These are phyloP conservation scores for Drosophila malerkotliana DNA, from an alignment of 1,140 invertebrate species.

Conservation along the genomic window DNA sequence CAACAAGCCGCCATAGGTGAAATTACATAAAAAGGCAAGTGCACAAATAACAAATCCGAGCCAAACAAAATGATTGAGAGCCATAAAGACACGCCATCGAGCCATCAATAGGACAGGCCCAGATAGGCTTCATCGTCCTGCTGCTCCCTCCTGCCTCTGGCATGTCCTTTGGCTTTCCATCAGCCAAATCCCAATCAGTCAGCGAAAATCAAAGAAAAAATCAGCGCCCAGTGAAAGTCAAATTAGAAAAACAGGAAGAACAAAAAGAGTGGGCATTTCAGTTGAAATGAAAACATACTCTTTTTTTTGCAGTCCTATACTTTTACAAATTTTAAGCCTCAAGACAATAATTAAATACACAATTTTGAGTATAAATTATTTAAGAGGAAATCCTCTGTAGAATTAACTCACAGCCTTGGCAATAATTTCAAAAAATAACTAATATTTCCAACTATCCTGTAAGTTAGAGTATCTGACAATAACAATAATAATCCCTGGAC, in stretches of 20 bases:
- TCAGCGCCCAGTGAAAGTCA: slow-evolving; percentile 50
- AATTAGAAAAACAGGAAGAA: slow-evolving; percentile 49
- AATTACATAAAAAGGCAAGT: slow-evolving; percentile 39
- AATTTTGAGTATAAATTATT: no score
- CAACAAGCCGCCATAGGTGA: slow-evolving; percentile 15
- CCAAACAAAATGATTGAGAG: slow-evolving; percentile 41
- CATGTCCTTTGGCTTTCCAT: slow-evolving; percentile 4
- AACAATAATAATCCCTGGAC: slow-evolving; percentile 33
- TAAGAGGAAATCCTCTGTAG: background rate
- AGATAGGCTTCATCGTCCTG: slow-evolving; percentile 4
- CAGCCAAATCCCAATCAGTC: slow-evolving; percentile 52
- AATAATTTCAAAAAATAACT: background rate
- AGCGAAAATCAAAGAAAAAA: slow-evolving; percentile 46
- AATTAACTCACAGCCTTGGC: no score
- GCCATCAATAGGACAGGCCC: slow-evolving; percentile 37
- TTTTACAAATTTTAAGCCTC: no score
- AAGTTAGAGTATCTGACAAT: slow-evolving; percentile 14
- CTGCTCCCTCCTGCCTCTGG: background rate
- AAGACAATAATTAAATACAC: no score
- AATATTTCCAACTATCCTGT: background rate
- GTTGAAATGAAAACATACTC: slow-evolving; percentile 13
- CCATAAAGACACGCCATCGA: slow-evolving; percentile 50
- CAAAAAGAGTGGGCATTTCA: slow-evolving; percentile 12
- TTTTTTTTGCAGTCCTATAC: background rate
- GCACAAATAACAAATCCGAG: slow-evolving; percentile 35